Base-by-base conservation (phyloP, 2,797 vertebrate species). In the Protonibea diacanthus region DNA sequence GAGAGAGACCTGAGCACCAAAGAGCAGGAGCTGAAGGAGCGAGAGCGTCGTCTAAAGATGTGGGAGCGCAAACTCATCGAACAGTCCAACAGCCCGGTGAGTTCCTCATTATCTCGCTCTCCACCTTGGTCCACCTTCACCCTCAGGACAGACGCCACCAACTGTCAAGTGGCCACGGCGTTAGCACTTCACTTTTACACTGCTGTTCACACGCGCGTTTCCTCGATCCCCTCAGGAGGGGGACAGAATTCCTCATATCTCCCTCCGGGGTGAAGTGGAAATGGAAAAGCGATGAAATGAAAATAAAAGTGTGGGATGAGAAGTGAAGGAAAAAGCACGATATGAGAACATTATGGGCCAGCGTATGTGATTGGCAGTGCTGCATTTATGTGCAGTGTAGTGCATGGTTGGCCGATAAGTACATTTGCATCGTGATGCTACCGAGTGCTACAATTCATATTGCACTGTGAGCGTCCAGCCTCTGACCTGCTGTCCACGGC, bases 1-100 rank as follows among this genome's bases (percentile, higher is more conserved):
- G 98, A 99, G 94, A 96, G 97, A 86, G 98, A 99, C 92, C 95
- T 99, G 94, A 99, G 98, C 93, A 97, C 95, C 90, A 99, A 99
- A 92, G 98, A 99, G 91, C 97, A 99, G 93, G 97, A 97, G 86
- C 95, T 99, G 82, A 99, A 98, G 92, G 97, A 98, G 88, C 93
- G 98, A 78, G 98, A 99, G 87, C 95, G 94, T 38, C 97, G 96
- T 27, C 92, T 99, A 51, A 98, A 95, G 95, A 97, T 99, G 96
- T 99, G 98, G 98, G 98, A 99, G 94, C 96, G 96, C 84, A 98
- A 99, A 90, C 96, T 99, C 86, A 96, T 98, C 0, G 97, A 99
- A 60, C 97, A 99, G 91, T 99, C 98, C 91, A 97, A 96, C 94
- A 97, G 95, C 71, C 97, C 98, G 86, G 98, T 99, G 95, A 97